A percentile compares a stretch with the other conserved stretches of the same genome.
These are phyloP conservation scores for Calyptomena viridis DNA, from an alignment of 2,113 vertebrate genomes.

Conservation along the genomic window DNA sequence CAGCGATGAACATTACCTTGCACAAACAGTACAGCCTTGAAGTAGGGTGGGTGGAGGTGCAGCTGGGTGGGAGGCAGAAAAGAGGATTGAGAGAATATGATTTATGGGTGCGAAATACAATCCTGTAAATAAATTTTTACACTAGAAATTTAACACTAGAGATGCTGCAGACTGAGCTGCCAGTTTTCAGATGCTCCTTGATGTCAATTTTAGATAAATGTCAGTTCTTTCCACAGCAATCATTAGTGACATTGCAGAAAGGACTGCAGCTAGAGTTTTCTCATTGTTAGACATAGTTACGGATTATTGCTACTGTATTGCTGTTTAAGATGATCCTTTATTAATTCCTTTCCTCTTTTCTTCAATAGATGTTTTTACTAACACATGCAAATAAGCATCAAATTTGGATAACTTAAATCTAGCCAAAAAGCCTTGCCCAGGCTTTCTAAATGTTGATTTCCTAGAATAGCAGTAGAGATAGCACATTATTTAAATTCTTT, in stretches of 20 bases:
- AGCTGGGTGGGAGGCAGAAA: constrained; percentile 47
- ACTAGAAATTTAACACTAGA: constrained; percentile 22
- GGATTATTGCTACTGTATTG: neutral
- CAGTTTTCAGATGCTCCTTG: neutral
- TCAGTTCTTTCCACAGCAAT: constrained; percentile 26
- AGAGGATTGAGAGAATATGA: constrained; percentile 28
- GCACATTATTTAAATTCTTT: neutral
- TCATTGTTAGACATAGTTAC: neutral
- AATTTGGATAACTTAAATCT: neutral
- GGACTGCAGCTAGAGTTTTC: neutral
- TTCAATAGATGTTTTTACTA: neutral
- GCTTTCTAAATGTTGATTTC: neutral
- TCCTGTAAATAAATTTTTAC: constrained; percentile 19
- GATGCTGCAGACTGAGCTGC: neutral
- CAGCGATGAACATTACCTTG: constrained; percentile 58
- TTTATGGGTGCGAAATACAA: constrained; percentile 15
- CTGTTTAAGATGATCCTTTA: neutral
- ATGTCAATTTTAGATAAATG: neutral
- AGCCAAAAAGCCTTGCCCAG: neutral
- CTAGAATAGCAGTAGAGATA: neutral
- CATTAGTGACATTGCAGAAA: neutral
- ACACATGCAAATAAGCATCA: neutral
- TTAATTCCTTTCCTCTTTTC: neutral
- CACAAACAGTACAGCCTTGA: constrained; percentile 62
- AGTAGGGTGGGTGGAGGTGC: constrained; percentile 52